These are phyloP conservation scores for Falco naumanni DNA, from an alignment of 2,797 vertebrate species.

Conservation along the genomic window DNA sequence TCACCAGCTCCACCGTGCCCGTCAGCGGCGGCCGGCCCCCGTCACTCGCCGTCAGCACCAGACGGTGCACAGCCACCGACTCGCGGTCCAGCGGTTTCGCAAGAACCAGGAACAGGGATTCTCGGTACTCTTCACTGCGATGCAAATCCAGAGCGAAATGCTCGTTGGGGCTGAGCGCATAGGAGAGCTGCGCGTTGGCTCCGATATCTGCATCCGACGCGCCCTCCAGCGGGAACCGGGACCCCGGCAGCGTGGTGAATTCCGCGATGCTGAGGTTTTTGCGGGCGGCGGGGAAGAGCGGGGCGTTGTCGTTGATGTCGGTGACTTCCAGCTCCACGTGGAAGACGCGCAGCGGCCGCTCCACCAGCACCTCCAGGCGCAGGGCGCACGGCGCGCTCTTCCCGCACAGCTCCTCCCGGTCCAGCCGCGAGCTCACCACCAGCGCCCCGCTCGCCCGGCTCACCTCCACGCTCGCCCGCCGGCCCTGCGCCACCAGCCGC, in stretches of 20 bases:
- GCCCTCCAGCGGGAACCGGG: constrained; percentile 78
- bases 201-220: too few species aligned
- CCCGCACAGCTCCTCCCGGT: constrained; percentile 53
- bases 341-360: constrained; percentile 86
- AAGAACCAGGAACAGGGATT: neutral
- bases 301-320: constrained; percentile 88
- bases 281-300: constrained; percentile 85
- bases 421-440: neutral
- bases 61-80: neutral
- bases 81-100: neutral
- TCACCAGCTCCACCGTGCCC: neutral
- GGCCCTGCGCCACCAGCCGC: neutral
- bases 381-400: constrained; percentile 72
- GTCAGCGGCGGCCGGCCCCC: neutral
- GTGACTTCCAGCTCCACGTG: constrained; percentile 89
- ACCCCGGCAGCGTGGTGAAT: constrained; percentile 76
- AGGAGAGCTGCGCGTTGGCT: constrained; percentile 75
- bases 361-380: constrained; percentile 88
- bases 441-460: constrained; percentile 15
- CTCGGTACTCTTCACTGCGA: neutral
- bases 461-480: constrained; percentile 9
- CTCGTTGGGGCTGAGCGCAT: constrained; percentile 71
- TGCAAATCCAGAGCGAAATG: constrained; percentile 58
- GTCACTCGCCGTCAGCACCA: neutral
- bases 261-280: too few species aligned